Evolutionary conservation across 1,140 invertebrate species (phyloP), one percentile per base, ranked within the genome.

Genomic region (Parapsyche elsis): DNA sequence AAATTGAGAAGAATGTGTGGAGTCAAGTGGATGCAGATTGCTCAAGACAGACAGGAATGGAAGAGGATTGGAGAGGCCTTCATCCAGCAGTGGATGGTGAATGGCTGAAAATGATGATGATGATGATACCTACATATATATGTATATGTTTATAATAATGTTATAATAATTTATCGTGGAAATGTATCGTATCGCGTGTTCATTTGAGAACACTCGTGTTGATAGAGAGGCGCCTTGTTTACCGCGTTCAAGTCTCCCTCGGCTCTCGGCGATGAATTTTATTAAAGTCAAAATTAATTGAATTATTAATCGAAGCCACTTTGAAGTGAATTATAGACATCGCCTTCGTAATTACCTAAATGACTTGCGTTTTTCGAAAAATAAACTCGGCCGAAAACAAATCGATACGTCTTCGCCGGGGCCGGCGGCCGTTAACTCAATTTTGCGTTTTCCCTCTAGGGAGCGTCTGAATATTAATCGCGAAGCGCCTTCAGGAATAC

Each of bases 211-310:
- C 57, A 19, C 57, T 19, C 14, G 57, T 5, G 57, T 19, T 61
- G 21, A 61, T 61, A 19, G n/a, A 21, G 16, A 21, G 61, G n/a
- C 61, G 24, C 14, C 16, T 45, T 73, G 71, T 73, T 73, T 73
- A 73, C 71, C 38, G 24, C 14, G 45, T 38, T 73, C 14, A 14
- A 46, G 19, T 21, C 19, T 67, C 19, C 19, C 61, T 21, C 19
- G 2, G 38, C 71, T 12, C 9, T 24, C 26, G 21, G 1, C 21
- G 21, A 38, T n/a, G 21, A 73, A 73, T 73, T 46, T 46, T 49
- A 73, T 73, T 46, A 73, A 73, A 73, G 71, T 49, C 45, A 16
- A 73, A 73, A 73, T 73, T 73, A 73, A 73, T 73, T 73, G 71
- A 73, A 73, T 73, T 73, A 73, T 73, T 73, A 73, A 73, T 73